Evolutionary conservation across 2,797 vertebrate species (phyloP).

Genomic region (Botia almorhae): DNA sequence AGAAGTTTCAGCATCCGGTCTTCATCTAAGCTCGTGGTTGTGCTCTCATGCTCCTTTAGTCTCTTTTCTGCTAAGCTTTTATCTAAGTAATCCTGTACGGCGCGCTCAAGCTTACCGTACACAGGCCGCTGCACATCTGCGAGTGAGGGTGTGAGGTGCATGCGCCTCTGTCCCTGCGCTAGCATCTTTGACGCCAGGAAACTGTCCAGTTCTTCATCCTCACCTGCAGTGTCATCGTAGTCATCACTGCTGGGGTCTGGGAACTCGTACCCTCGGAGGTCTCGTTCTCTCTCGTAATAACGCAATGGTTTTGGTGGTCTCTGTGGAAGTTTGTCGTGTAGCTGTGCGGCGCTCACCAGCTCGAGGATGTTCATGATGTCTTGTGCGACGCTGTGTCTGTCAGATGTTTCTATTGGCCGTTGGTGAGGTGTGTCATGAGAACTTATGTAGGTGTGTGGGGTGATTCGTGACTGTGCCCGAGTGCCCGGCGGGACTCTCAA

Average conservation of each 20-base stretch:
- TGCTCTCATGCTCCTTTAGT: constrained; percentile 68
- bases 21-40: constrained; percentile 78
- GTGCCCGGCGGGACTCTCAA: constrained; percentile 58
- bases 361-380: constrained; percentile 88
- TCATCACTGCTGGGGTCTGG: constrained; percentile 74
- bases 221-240: constrained; percentile 79
- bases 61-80: constrained; percentile 75
- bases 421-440: constrained; percentile 72
- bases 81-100: constrained; percentile 82
- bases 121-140: constrained; percentile 64
- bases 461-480: constrained; percentile 53
- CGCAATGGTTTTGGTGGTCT: constrained; percentile 75
- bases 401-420: constrained; percentile 63
- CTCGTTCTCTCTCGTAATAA: constrained; percentile 70
- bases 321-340: constrained; percentile 73
- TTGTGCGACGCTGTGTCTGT: constrained; percentile 77
- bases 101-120: constrained; percentile 77
- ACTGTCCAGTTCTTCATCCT: constrained; percentile 83
- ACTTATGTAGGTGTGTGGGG: constrained; percentile 69
- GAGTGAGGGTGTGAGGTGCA: constrained; percentile 55
- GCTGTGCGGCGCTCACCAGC: constrained; percentile 72
- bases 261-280: constrained; percentile 69
- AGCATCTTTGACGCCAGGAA: constrained; percentile 86
- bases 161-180: constrained; percentile 76
- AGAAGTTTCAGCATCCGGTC: constrained; percentile 88